Conservation (phyloP, 2,113 vertebrate species). For the Gnathonemus longibarbis region DNA sequence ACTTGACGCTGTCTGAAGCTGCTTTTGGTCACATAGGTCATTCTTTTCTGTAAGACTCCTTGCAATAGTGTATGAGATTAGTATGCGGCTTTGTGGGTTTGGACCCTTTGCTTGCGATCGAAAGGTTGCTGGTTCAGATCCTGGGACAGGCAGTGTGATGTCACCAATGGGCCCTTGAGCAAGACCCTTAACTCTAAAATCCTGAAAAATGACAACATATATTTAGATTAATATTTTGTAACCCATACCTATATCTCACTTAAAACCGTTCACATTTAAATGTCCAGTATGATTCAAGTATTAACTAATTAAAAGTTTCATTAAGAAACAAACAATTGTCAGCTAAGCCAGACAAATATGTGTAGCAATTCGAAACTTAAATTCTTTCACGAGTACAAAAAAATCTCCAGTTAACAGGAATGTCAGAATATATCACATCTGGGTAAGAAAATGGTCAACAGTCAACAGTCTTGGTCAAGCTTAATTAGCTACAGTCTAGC, state of each 20-base stretch:
- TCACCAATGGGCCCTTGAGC: not conserved
- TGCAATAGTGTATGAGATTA: not conserved
- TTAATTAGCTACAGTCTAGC: not conserved
- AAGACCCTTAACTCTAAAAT: not conserved
- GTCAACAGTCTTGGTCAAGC: not conserved
- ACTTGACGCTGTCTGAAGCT: not conserved
- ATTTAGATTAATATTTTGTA: too few relatives aligned
- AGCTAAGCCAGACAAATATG: too few relatives aligned
- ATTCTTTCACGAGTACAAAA: not conserved
- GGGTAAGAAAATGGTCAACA: not conserved
- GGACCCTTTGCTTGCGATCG: not conserved
- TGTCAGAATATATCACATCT: not conserved
- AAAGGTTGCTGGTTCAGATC: not conserved
- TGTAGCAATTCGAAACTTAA: not conserved
- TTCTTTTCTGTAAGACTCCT: not conserved
- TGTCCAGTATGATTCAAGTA: too few relatives aligned
- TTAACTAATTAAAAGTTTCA: too few relatives aligned
- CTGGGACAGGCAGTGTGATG: not conserved
- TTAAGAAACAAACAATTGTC: too few relatives aligned
- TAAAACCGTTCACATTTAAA: too few relatives aligned
- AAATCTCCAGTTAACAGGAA: not conserved
- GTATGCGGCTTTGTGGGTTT: not conserved
- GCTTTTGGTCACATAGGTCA: not conserved
- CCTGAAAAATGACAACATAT: too few relatives aligned
- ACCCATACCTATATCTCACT: too few relatives aligned